Evolutionary conservation across 2,113 vertebrate genomes (phyloP).

Genomic region (Hypomesus transpacificus): DNA sequence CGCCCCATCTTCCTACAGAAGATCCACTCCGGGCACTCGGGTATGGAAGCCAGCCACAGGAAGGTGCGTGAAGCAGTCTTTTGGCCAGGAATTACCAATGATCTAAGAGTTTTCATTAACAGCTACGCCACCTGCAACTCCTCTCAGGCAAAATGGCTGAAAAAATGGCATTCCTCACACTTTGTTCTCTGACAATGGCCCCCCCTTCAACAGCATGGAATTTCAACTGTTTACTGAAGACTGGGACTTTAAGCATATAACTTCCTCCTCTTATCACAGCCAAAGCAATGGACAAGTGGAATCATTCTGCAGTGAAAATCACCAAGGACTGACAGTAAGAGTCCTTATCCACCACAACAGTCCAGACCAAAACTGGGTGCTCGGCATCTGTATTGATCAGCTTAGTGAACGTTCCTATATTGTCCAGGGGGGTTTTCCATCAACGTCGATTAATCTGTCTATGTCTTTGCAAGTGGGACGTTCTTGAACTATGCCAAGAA

Average conservation of each 20-base stretch:
- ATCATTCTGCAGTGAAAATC: not conserved
- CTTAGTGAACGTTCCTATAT: too few relatives aligned
- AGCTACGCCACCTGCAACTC: slow-evolving; percentile 6
- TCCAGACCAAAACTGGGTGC: too few relatives aligned
- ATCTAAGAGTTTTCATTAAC: not conserved
- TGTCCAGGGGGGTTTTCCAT: too few relatives aligned
- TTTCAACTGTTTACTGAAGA: not conserved
- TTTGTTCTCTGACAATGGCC: not conserved
- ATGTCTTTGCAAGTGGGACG: too few relatives aligned
- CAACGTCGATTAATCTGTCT: too few relatives aligned
- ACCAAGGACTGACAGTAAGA: not conserved
- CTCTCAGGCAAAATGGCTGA: not conserved
- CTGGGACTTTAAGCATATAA: not conserved
- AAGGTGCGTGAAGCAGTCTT: slow-evolving; percentile 7
- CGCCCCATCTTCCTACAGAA: not conserved
- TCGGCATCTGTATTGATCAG: too few relatives aligned
- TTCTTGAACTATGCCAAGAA: too few relatives aligned
- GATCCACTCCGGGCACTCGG: not conserved
- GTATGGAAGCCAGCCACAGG: slow-evolving; percentile 1
- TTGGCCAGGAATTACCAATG: not conserved
- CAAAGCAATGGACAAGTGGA: slow-evolving; percentile 3
- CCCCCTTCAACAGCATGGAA: not conserved
- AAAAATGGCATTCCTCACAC: not conserved
- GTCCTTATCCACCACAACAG: too few relatives aligned
- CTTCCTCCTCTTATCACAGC: slow-evolving; percentile 1